Percentiles rank a stretch among this genome's conserved stretches.
Conservation (phyloP, 2,888 invertebrate genomes). For the Drosophila vallismaia region DNA sequence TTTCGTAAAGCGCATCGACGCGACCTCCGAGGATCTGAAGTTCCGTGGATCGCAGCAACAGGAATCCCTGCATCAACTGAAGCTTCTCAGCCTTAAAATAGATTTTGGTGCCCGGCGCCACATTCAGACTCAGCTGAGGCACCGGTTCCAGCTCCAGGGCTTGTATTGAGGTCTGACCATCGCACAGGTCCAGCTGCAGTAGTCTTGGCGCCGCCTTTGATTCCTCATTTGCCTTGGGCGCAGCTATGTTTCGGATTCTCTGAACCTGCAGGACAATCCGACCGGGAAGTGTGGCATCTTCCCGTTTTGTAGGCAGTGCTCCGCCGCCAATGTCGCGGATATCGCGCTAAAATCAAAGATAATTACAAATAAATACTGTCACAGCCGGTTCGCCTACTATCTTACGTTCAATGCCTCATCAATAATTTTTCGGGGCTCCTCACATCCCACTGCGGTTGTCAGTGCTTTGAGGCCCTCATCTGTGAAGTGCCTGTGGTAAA, state of each 20-base stretch:
- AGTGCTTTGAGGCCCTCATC: constrained; percentile 88
- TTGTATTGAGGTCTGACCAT: constrained; percentile 91
- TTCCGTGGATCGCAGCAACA: constrained; percentile 88
- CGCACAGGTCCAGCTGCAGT: constrained; percentile 92
- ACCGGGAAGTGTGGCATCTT: constrained; percentile 83
- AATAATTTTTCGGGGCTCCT: constrained; percentile 87
- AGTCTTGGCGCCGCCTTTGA: constrained; percentile 92
- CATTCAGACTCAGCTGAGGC: constrained; percentile 89
- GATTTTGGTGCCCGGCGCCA: constrained; percentile 95
- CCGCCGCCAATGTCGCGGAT: constrained; percentile 92
- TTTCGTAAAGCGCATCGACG: constrained; percentile 92
- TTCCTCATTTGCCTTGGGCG: constrained; percentile 95
- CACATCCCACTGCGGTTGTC: constrained; percentile 83
- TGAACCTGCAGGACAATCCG: constrained; percentile 93
- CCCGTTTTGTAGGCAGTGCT: constrained; percentile 88
- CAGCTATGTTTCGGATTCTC: constrained; percentile 93
- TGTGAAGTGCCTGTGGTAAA: constrained; percentile 87
- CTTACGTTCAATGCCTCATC: constrained; percentile 90
- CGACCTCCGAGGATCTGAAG: constrained; percentile 92
- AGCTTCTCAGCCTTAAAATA: constrained; percentile 85
- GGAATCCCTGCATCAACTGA: constrained; percentile 88
- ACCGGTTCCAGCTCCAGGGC: constrained; percentile 91
- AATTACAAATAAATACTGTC: constrained; percentile 5
- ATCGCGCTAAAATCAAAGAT: constrained; percentile 84
- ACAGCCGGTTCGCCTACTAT: constrained; percentile 57